These are phyloP conservation scores for Drosophila lacertosa DNA, from an alignment of 1,140 invertebrate species.

Conservation along the genomic window DNA sequence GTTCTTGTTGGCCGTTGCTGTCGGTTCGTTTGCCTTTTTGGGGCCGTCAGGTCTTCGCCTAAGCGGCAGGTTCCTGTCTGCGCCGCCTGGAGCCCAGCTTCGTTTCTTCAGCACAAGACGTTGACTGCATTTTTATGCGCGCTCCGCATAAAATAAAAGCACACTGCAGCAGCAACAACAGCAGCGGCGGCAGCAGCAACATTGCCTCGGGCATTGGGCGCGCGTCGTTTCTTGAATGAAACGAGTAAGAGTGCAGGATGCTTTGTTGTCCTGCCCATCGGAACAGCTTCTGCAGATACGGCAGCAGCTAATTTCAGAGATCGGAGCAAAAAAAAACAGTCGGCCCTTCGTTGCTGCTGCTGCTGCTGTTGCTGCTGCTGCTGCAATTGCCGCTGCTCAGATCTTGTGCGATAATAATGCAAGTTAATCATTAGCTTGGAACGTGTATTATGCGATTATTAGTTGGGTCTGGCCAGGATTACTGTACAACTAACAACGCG, in stretches of 20 bases:
- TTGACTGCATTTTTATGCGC: constrained; percentile 82
- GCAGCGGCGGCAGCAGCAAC: constrained; percentile 35
- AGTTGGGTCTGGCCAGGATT: constrained; percentile 61
- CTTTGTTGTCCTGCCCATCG: constrained; percentile 74
- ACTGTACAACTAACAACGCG: constrained; percentile 26
- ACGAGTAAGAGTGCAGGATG: constrained; percentile 80
- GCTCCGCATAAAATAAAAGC: constrained; percentile 80
- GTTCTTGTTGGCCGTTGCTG: constrained; percentile 50
- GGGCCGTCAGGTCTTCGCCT: constrained; percentile 79
- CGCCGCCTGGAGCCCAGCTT: constrained; percentile 45
- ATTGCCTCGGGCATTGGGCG: constrained; percentile 42
- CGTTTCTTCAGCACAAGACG: constrained; percentile 57
- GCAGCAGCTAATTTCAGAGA: constrained; percentile 79
- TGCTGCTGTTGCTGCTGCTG: constrained; percentile 15
- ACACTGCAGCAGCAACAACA: constrained; percentile 58
- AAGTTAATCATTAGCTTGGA: constrained; percentile 81
- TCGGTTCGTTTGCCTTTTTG: constrained; percentile 78
- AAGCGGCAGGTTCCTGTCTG: constrained; percentile 79
- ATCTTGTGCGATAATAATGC: constrained; percentile 82
- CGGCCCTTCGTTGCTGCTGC: constrained; percentile 5
- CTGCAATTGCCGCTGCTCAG: constrained; percentile 36
- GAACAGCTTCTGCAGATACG: constrained; percentile 82
- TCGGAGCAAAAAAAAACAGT: constrained; percentile 44
- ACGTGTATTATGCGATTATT: constrained; percentile 83
- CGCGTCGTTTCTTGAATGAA: constrained; percentile 71